Evolutionary conservation across 2,888 invertebrate genomes (phyloP), one percentile per base, ranked within the genome.

Genomic region (Platycnemis pennipes): DNA sequence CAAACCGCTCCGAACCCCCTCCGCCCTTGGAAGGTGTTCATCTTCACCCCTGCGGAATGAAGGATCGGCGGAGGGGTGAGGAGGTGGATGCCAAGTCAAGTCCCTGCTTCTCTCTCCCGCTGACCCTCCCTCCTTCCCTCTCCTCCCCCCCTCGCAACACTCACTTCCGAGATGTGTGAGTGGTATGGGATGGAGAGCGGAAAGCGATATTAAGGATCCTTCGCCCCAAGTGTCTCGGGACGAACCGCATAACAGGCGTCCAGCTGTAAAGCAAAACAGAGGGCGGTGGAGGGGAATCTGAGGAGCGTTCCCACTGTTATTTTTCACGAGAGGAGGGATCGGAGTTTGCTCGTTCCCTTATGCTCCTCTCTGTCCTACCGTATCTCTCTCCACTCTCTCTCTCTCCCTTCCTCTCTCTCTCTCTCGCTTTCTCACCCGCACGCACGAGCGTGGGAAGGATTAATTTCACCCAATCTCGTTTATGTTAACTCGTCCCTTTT

Each of bases 151-250:
- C 5, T 2, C 5, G 8, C 26, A 3, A 22, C 63, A 26, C 63
- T 26, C 63, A 37, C 86, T 44, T 86, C 44, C 87, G 19, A 45
- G 87, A 87, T 46, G 87, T 87, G 87, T 87, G 87, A 45, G 45
- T n/a, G 91, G 77, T 77, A 11, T 37, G 37, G n/a, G 88, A 49
- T 49, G 13, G 89, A 56, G 45, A n/a, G 87, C 26, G 87, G 87
- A 87, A 87, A 87, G 89, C 56, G 91, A 91, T 91, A 91, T 91
- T 91, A 91, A 53, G 91, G 63, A 26, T 69, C 56, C 56, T 63
- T 53, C 37, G 37, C 56, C 22, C 11, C 31, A 56, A 56, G 89
- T 56, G 56, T 44, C 91, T n/a, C 91, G 13, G 44, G 19, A 45
- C 56, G 91, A 69, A 69, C 44, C 26, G 91, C n/a, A 91, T 91